Evolutionary conservation across 2,113 vertebrate genomes (phyloP), one percentile per base, ranked within the genome.

Genomic region (Varanus salvator): DNA sequence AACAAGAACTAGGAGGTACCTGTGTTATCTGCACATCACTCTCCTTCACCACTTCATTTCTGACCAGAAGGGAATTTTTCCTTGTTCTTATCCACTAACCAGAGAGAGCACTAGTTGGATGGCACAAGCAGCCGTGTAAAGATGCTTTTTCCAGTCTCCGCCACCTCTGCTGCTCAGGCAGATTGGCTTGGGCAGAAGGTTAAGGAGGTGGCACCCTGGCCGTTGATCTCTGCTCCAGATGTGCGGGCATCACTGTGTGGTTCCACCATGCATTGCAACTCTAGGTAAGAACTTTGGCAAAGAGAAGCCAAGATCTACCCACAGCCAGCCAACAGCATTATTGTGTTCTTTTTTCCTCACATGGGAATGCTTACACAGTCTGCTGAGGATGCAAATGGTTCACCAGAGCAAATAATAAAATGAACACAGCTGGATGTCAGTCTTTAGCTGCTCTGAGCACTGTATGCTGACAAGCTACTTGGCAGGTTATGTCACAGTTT

Each of bases 361-460:
- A 57, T 27, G 29, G 23, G 72, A 83, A 57, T 4, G 38, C 17
- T 57, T 60, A 31, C 31, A 6, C 52, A 74, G 52, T 83, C 52
- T 48, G n/a, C 38, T 77, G 60, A 38, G 83, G 83, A 69, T 71
- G 29, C 74, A 60, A 84, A 69, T 17, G 21, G 86, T 23, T 38
- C 66, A 17, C 34, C 75, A n/a, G 38, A 44, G 81, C 21, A 78
- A 84, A 38, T 52, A 84, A 84, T 77, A 87, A 91, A 88, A 60
- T 14, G 60, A 80, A 34, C 38, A n/a, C 66, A 76, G 38, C 14
- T 34, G 64, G 81, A 80, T 12, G 21, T 64, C 60, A 48, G 29
- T 6, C 34, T 84, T 69, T 57, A 84, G 74, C 86, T 60, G 64
- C 66, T 21, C 48, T 15, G 72, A 87, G 48, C 17, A 57, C 48